Conservation (phyloP, 2,797 vertebrate species). For the Sus cebifrons region DNA sequence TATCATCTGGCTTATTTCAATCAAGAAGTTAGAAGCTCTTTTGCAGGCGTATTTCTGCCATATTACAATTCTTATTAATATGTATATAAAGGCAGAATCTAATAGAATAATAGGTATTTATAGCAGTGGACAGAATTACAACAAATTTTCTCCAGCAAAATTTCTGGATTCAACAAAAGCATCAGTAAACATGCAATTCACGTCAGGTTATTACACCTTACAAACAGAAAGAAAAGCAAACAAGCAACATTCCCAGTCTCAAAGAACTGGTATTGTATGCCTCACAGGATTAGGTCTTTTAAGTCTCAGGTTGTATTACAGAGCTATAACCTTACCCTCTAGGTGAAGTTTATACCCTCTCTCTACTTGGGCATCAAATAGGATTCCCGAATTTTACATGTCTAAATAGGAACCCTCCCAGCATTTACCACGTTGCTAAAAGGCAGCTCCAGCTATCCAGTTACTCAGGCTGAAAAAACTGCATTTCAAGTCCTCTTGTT, state of each 20-base stretch:
- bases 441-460: neutral
- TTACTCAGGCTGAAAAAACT: neutral
- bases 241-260: neutral
- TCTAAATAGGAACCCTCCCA: neutral
- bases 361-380: neutral
- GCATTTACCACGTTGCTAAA: neutral
- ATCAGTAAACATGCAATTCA: neutral
- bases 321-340: neutral
- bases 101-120: neutral
- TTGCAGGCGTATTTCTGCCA: neutral
- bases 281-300: neutral
- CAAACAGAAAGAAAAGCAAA: neutral
- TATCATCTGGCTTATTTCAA: neutral
- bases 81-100: neutral
- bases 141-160: constrained; percentile 58
- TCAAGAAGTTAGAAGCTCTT: constrained; percentile 21
- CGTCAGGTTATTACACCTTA: neutral
- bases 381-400: neutral
- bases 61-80: constrained; percentile 42
- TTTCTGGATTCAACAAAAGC: constrained; percentile 35
- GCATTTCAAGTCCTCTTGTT: neutral
- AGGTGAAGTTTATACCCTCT: neutral
- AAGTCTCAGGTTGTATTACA: neutral
- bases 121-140: neutral
- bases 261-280: neutral